These are phyloP conservation scores for Drosophila lini DNA, from an alignment of 1,140 invertebrate genomes.

Conservation along the genomic window DNA sequence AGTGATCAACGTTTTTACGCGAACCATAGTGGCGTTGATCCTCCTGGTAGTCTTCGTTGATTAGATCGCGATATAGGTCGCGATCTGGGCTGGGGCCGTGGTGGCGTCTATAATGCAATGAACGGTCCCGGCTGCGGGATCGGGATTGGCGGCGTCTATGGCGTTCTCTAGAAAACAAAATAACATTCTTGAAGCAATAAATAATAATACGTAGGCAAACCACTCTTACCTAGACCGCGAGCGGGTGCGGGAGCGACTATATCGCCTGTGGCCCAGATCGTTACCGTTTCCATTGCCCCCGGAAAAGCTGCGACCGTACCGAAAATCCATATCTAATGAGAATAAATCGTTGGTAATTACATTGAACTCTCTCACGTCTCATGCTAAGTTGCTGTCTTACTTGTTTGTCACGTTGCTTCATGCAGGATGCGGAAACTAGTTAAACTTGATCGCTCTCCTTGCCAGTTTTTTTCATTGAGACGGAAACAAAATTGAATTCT, in stretches of 20 bases:
- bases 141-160: constrained; percentile 56
- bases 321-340: constrained; percentile 64
- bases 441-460: background rate
- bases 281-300: constrained; percentile 38
- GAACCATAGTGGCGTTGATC: constrained; percentile 51
- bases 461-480: constrained; percentile 1
- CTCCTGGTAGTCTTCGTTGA: constrained; percentile 77
- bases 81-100: constrained; percentile 55
- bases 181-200: too few species aligned
- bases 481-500: constrained; percentile 11
- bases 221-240: constrained; percentile 60
- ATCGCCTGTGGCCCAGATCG: constrained; percentile 45
- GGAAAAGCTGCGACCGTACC: constrained; percentile 65
- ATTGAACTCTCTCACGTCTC: background rate
- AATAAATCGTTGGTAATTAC: constrained; percentile 41
- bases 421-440: background rate
- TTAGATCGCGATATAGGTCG: constrained; percentile 78
- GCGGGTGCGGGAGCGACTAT: constrained; percentile 69
- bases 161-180: constrained; percentile 42
- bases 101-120: constrained; percentile 49
- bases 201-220: background rate
- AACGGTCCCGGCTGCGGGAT: constrained; percentile 74
- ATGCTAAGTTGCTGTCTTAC: constrained; percentile 9
- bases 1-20: constrained; percentile 47
- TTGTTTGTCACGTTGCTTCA: constrained; percentile 2